phyloP scores from a whole-genome alignment of 2,888 invertebrate genomes.

The Chymomyza fuscimana region DNA sequence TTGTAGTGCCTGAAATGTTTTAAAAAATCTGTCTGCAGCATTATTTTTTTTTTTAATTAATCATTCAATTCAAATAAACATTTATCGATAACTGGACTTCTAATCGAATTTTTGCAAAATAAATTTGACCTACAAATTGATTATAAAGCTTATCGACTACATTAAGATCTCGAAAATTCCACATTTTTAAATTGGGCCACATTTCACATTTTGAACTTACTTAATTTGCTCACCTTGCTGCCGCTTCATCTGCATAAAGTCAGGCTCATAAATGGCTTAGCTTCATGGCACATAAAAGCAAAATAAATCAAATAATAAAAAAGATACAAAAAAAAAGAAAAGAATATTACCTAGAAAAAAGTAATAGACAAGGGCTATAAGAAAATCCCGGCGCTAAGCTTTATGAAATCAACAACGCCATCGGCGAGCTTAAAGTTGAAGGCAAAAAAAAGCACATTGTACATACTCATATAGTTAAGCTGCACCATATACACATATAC shows the following conservation, averaged over 20 bases:
- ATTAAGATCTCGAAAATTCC: too few species aligned
- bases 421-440: conserved; percentile 5
- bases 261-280: neutral
- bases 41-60: too few species aligned
- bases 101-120: too few species aligned
- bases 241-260: neutral
- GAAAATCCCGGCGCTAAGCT: conserved; percentile 52
- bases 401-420: conserved; percentile 47
- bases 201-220: too few species aligned
- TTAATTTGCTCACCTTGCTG: neutral
- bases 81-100: too few species aligned
- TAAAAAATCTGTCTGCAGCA: too few species aligned
- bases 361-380: conserved; percentile 32
- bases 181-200: too few species aligned
- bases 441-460: conserved; percentile 1
- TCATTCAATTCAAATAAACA: too few species aligned
- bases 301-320: neutral
- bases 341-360: neutral
- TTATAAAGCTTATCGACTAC: too few species aligned
- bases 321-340: neutral
- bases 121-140: too few species aligned
- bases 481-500: neutral
- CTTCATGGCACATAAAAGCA: neutral
- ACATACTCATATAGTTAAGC: neutral
- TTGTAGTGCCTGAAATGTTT: too few species aligned